These are phyloP conservation scores for Mylabris sibirica DNA, from an alignment of 2,888 invertebrate genomes.

Conservation along the genomic window DNA sequence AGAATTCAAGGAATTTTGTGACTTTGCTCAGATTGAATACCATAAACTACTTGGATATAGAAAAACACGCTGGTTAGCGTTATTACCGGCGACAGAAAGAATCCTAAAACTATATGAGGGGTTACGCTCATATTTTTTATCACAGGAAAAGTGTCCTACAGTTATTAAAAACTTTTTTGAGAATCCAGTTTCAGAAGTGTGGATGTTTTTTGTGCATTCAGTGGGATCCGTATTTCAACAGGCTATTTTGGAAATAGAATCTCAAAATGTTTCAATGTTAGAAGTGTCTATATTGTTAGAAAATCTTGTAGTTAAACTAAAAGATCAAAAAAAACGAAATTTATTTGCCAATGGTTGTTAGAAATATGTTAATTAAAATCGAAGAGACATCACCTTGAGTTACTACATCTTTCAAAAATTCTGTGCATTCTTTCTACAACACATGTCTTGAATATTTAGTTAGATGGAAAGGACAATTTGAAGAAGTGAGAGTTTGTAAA, in stretches of 20 bases:
- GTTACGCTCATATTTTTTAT: constrained; percentile 49
- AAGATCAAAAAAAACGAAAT: background rate
- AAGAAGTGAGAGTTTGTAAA: no score
- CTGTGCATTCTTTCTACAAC: no score
- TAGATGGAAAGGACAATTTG: no score
- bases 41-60: constrained; percentile 26
- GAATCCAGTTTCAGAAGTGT: background rate
- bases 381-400: background rate
- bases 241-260: background rate
- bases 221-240: background rate
- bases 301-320: background rate
- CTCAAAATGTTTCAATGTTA: background rate
- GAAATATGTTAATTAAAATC: background rate
- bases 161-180: constrained; percentile 37
- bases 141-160: constrained; percentile 47
- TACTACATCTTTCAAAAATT: no score
- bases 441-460: no score
- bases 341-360: background rate
- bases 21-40: constrained; percentile 7
- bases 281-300: background rate
- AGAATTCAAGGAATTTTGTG: constrained; percentile 15
- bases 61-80: constrained; percentile 44
- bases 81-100: constrained; percentile 44
- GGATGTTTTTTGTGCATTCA: background rate
- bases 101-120: constrained; percentile 51